Conservation (phyloP, 2,113 vertebrate genomes). For the Phalacrocorax brasilianus region DNA sequence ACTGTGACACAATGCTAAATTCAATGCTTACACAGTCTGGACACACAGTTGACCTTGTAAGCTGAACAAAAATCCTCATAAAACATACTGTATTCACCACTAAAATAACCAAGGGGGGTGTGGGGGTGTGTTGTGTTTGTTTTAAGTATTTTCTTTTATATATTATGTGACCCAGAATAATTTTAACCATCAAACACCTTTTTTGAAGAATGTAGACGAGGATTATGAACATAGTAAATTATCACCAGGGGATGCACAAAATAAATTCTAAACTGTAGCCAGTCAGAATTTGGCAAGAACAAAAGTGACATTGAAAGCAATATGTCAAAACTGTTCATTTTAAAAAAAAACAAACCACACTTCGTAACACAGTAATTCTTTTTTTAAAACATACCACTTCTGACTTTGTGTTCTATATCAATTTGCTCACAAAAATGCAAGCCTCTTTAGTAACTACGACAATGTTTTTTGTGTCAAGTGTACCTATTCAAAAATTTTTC, state of each 20-base stretch:
- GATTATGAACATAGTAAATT: background rate
- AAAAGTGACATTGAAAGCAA: background rate
- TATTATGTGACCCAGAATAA: background rate
- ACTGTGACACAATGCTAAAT: background rate
- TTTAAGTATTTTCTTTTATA: background rate
- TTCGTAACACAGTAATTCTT: background rate
- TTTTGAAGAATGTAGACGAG: background rate
- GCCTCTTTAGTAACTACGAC: background rate
- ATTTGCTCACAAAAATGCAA: background rate
- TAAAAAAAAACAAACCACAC: too few species aligned
- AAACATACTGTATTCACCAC: background rate
- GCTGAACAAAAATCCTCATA: background rate
- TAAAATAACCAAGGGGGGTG: background rate
- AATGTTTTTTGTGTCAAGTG: background rate
- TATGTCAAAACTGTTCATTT: background rate
- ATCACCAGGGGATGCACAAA: background rate
- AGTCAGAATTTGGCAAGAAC: background rate
- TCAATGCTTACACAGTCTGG: background rate
- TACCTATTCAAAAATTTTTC: background rate
- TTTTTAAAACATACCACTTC: background rate
- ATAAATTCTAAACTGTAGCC: background rate
- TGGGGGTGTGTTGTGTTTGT: too few species aligned
- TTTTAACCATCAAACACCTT: background rate
- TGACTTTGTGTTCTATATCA: background rate
- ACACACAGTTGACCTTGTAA: background rate